Percentiles rank a stretch among this genome's conserved stretches.
Evolutionary conservation across 2,797 vertebrate species (phyloP).

Genomic region (Neosilurus mollespiculum): DNA sequence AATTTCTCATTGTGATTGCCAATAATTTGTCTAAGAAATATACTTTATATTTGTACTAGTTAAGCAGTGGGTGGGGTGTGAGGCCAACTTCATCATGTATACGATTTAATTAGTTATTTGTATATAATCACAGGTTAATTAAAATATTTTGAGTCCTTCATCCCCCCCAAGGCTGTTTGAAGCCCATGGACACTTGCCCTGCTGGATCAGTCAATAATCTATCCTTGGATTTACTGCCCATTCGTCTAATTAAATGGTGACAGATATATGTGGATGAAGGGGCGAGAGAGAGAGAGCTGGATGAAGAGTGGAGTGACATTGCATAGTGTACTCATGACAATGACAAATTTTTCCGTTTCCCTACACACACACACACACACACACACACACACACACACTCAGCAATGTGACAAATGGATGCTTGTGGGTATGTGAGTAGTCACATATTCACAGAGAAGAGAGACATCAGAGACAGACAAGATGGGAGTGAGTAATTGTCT

Average conservation of each 20-base stretch:
- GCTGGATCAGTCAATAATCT: slow-evolving; percentile 46
- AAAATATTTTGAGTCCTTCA: slow-evolving; percentile 8
- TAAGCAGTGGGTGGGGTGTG: not conserved
- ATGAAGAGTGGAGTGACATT: slow-evolving; percentile 49
- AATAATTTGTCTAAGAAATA: not conserved
- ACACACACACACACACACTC: slow-evolving; percentile 28
- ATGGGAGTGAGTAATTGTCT: slow-evolving; percentile 33
- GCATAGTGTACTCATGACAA: slow-evolving; percentile 51
- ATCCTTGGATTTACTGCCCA: slow-evolving; percentile 69
- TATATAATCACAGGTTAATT: not conserved
- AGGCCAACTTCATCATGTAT: not conserved
- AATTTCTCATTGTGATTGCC: not conserved
- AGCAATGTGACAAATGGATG: slow-evolving; percentile 52
- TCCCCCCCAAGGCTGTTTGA: not conserved
- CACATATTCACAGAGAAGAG: slow-evolving; percentile 21
- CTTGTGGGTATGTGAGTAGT: slow-evolving; percentile 39
- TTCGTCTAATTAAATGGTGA: slow-evolving; percentile 75
- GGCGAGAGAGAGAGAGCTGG: slow-evolving; percentile 33
- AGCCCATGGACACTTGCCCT: slow-evolving; percentile 26
- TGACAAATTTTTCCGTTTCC: slow-evolving; percentile 57
- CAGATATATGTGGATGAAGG: slow-evolving; percentile 61
- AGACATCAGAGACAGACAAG: slow-evolving; percentile 34
- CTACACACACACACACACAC: slow-evolving; percentile 46
- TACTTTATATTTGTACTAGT: not conserved
- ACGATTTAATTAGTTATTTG: not conserved